These are phyloP conservation scores for Aspidapion aeneum DNA, from an alignment of 2,888 invertebrate genomes.

Conservation along the genomic window DNA sequence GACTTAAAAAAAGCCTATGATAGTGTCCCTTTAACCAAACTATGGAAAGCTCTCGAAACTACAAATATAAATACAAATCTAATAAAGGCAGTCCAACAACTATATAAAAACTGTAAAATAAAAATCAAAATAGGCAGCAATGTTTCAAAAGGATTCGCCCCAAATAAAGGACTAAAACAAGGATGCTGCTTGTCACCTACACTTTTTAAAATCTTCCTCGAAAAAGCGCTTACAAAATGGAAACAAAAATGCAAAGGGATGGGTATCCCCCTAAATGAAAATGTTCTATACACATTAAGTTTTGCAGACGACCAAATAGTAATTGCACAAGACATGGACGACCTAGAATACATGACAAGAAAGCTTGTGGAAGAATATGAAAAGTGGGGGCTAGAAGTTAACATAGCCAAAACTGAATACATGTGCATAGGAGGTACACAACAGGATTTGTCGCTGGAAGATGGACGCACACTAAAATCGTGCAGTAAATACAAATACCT, in stretches of 20 bases:
- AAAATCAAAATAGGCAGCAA: not conserved
- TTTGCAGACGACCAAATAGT: too few relatives aligned
- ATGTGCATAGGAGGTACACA: too few relatives aligned
- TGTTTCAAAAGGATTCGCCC: not conserved
- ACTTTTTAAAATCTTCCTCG: constrained; percentile 8
- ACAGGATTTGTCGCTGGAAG: too few relatives aligned
- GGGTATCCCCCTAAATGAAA: not conserved
- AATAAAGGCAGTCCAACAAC: constrained; percentile 1
- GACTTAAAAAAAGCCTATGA: constrained; percentile 8
- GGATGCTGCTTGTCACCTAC: constrained; percentile 9
- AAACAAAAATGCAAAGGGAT: not conserved
- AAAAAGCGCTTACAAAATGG: constrained; percentile 4
- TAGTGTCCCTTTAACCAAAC: constrained; percentile 1
- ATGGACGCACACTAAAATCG: too few relatives aligned
- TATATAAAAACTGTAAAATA: not conserved
- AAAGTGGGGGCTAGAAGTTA: too few relatives aligned
- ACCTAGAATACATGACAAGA: too few relatives aligned
- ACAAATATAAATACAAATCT: constrained; percentile 1
- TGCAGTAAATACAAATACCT: too few relatives aligned
- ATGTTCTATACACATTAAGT: not conserved
- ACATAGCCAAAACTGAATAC: too few relatives aligned
- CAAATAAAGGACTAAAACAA: constrained; percentile 7
- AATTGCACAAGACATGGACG: too few relatives aligned
- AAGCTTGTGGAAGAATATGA: too few relatives aligned
- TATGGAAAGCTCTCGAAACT: not conserved